A percentile compares a stretch with the other conserved stretches of the same genome.
phyloP scores from a whole-genome alignment of 2,888 invertebrate genomes.

The Drosophila pegasa region DNA sequence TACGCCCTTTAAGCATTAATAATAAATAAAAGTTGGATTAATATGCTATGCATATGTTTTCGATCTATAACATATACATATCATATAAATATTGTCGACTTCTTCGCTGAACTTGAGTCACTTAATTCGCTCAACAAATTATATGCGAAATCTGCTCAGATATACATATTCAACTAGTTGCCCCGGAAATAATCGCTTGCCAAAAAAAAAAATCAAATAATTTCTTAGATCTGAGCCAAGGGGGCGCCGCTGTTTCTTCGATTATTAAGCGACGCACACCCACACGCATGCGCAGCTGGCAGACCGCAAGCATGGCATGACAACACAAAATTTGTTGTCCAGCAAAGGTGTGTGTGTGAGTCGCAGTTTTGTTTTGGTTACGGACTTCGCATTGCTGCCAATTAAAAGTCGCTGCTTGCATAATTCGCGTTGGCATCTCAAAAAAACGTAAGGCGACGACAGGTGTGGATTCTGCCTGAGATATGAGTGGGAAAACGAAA shows the following conservation, averaged over 20 bases:
- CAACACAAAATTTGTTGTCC: constrained; percentile 32
- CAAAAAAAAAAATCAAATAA: constrained; percentile 23
- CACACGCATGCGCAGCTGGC: neutral
- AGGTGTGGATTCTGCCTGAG: constrained; percentile 40
- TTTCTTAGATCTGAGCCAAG: constrained; percentile 6
- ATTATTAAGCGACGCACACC: constrained; percentile 13
- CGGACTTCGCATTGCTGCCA: constrained; percentile 63
- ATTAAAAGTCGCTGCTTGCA: constrained; percentile 70
- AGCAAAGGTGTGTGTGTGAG: constrained; percentile 10
- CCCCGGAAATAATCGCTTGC: constrained; percentile 25
- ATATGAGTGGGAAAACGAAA: constrained; percentile 41
- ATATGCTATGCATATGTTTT: too few species aligned
- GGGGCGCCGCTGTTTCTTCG: constrained; percentile 17
- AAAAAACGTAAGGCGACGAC: constrained; percentile 22
- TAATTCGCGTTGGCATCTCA: constrained; percentile 48
- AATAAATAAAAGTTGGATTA: neutral
- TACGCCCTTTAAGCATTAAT: neutral
- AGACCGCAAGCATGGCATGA: constrained; percentile 39
- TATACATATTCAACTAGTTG: constrained; percentile 5
- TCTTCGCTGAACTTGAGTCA: too few species aligned
- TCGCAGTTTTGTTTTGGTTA: constrained; percentile 69
- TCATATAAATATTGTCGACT: too few species aligned
- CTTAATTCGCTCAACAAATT: neutral
- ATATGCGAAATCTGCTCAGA: neutral
- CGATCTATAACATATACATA: too few species aligned